phyloP scores from a whole-genome alignment of 2,113 vertebrate genomes.

The Spermophilus dauricus region DNA sequence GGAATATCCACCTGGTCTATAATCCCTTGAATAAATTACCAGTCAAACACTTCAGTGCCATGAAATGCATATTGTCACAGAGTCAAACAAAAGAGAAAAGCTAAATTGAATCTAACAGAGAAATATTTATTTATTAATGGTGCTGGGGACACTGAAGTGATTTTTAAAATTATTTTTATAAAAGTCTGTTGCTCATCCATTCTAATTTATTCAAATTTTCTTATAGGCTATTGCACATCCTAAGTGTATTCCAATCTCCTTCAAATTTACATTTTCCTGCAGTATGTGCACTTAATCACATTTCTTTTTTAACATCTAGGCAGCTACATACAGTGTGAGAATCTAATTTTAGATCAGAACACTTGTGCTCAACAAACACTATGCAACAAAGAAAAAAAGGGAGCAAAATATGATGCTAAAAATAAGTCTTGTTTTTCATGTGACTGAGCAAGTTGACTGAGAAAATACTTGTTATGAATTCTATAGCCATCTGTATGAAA shows the following conservation, averaged over 20 bases:
- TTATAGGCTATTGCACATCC: conserved; percentile 29
- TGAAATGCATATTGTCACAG: background rate
- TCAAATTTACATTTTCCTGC: conserved; percentile 18
- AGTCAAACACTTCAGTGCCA: background rate
- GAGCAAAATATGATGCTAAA: conserved; percentile 75
- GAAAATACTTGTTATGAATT: conserved; percentile 59
- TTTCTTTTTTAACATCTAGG: conserved; percentile 43
- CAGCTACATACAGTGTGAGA: conserved; percentile 61
- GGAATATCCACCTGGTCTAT: background rate
- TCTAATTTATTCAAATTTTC: conserved; percentile 1
- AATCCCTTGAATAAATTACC: background rate
- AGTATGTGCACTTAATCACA: conserved; percentile 63
- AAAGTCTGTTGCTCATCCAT: background rate
- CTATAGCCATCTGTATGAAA: conserved; percentile 27
- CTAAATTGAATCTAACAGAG: background rate
- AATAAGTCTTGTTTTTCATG: conserved; percentile 77
- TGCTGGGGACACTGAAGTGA: background rate
- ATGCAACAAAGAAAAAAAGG: conserved; percentile 59
- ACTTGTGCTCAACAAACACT: conserved; percentile 79
- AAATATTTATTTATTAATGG: background rate
- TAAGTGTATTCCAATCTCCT: background rate
- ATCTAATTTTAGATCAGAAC: conserved; percentile 79
- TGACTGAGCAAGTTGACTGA: conserved; percentile 69
- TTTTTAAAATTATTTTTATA: conserved; percentile 42
- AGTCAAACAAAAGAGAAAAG: background rate